Percentiles rank a stretch among this genome's conserved stretches.
Evolutionary conservation across 2,113 vertebrate species (phyloP).

Genomic region (Promerops cafer): DNA sequence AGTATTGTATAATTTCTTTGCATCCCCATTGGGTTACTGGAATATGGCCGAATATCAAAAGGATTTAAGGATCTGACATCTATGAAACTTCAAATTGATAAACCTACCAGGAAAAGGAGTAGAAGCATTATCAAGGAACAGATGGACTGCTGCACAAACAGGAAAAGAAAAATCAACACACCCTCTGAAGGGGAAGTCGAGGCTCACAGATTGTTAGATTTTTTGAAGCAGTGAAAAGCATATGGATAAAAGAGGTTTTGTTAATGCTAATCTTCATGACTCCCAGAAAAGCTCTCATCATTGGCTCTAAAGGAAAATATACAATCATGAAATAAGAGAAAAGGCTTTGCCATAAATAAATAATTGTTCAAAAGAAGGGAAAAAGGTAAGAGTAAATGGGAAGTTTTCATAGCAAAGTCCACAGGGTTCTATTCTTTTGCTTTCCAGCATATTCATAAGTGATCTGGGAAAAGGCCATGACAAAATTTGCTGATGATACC

Average conservation of each 20-base stretch:
- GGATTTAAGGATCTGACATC: background rate
- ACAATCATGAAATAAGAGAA: background rate
- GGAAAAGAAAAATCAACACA: background rate
- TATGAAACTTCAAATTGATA: background rate
- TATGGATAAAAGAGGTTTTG: background rate
- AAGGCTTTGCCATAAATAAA: background rate
- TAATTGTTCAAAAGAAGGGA: background rate
- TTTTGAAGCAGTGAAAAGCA: background rate
- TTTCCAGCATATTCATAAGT: background rate
- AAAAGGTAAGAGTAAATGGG: rapidly evolving
- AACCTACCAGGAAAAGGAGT: background rate
- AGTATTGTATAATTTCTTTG: background rate
- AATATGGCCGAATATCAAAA: background rate
- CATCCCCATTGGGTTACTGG: background rate
- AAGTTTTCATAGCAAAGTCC: background rate
- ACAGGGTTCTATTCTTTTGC: background rate
- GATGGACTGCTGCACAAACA: background rate
- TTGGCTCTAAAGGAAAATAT: background rate
- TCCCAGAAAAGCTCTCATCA: background rate
- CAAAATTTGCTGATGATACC: background rate
- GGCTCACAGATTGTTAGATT: background rate
- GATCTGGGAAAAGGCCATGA: background rate
- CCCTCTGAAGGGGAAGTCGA: background rate
- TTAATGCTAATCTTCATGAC: background rate
- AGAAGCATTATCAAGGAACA: background rate